These are phyloP conservation scores for Acanthacorydalis orientalis DNA, from an alignment of 2,888 invertebrate genomes.

Conservation along the genomic window DNA sequence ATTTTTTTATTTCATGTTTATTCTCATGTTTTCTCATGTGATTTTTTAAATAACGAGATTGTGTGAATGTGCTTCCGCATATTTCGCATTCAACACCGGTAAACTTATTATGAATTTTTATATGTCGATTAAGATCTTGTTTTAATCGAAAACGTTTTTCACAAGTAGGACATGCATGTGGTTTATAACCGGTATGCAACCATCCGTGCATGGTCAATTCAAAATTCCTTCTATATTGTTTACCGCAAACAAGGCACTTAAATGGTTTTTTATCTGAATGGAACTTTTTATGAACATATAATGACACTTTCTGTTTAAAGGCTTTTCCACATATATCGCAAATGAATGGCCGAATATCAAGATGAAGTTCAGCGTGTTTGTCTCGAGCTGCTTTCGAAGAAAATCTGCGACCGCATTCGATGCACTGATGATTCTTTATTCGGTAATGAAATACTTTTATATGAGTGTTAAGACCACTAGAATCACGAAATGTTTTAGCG, in stretches of 20 bases:
- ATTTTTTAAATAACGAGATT: slow-evolving; percentile 4
- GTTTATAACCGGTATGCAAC: slow-evolving; percentile 36
- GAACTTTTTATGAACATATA: slow-evolving; percentile 23
- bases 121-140: slow-evolving; percentile 25
- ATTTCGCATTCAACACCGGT: slow-evolving; percentile 5
- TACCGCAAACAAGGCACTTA: slow-evolving; percentile 13
- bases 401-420: slow-evolving; percentile 29
- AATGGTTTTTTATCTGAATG: too few species aligned
- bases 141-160: slow-evolving; percentile 30
- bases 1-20: too few species aligned
- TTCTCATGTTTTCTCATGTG: too few species aligned
- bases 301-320: slow-evolving; percentile 32
- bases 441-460: slow-evolving; percentile 28
- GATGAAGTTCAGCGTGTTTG: slow-evolving; percentile 34
- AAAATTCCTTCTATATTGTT: slow-evolving; percentile 31
- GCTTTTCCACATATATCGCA: slow-evolving; percentile 36
- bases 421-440: slow-evolving; percentile 31
- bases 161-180: slow-evolving; percentile 34
- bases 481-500: slow-evolving; percentile 15
- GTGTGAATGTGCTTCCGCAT: slow-evolving; percentile 6
- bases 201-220: slow-evolving; percentile 35
- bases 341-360: slow-evolving; percentile 26
- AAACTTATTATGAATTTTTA: slow-evolving; percentile 20
- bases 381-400: slow-evolving; percentile 29
- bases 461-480: slow-evolving; percentile 34